Conservation (phyloP, 30 jellyfish, hydroid and myxozoan species). For the Mastigias papua region DNA sequence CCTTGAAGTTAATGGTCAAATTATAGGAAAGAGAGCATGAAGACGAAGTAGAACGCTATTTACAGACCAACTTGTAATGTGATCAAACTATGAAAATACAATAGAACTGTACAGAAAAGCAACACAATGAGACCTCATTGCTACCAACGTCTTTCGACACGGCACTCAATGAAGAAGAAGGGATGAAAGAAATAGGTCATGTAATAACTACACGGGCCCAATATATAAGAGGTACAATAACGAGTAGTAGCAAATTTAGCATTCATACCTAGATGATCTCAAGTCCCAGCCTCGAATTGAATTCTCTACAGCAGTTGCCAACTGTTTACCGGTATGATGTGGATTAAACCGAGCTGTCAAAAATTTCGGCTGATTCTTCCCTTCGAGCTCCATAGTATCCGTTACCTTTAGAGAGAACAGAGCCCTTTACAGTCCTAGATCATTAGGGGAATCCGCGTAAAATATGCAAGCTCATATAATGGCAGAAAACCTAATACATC, state of each 20-base stretch:
- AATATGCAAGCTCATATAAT: too few species aligned
- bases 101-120: neutral
- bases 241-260: neutral
- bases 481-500: too few species aligned
- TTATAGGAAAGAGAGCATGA: neutral
- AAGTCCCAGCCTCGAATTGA: constrained; percentile 94
- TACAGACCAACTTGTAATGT: neutral
- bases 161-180: neutral
- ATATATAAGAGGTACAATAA: neutral
- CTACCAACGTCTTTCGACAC: neutral
- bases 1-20: neutral
- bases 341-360: constrained; percentile 89
- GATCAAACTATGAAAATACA: neutral
- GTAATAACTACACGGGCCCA: neutral
- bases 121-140: neutral
- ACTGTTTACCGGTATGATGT: constrained; percentile 94
- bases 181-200: neutral
- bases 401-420: too few species aligned
- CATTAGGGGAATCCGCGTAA: too few species aligned
- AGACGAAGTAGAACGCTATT: neutral
- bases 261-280: constrained; percentile 71
- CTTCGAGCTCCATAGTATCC: constrained; percentile 84
- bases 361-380: constrained; percentile 85
- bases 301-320: constrained; percentile 90
- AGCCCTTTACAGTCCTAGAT: too few species aligned